Evolutionary conservation across 2,797 vertebrate genomes (phyloP), one percentile per base, ranked within the genome.

Genomic region (Hephaestus fuliginosus): DNA sequence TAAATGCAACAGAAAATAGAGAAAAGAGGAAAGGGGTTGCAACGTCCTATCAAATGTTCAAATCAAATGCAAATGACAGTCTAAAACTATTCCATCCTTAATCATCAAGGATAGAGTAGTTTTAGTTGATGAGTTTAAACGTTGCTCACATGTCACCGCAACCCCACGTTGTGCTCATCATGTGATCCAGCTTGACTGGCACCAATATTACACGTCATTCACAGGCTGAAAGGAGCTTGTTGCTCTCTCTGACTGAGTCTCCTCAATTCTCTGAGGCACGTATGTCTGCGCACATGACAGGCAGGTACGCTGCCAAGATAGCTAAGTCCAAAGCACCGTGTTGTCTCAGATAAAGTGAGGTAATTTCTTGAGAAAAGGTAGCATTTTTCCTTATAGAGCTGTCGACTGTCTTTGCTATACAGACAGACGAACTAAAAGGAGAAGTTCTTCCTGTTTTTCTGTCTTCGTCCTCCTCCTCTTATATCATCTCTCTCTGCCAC

Each of bases 311-410:
- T 58, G 28, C 66, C 58, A 22, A 82, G 76, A 85, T 78, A 61
- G 75, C 62, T 77, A 63, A 58, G 75, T 81, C 74, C 78, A 85
- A 89, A 52, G 68, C 64, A 22, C 66, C 0, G 74, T 57, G 82
- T 72, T 67, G 66, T 83, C 74, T 74, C 15, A 20, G 25, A 81
- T 49, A 70, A 68, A 76, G 57, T 67, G 14, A 69, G 69, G 44
- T 77, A 15, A 78, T 86, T 76, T 84, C 55, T 80, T 76, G 41
- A 71, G 68, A 81, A 74, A 74, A 74, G 70, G 73, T 75, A 46
- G 30, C 36, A 46, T 86, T 88, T 78, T 80, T 76, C 61, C 61
- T 61, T 14, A 13, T 65, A 46, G 69, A 82, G 80, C 75, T 85
- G 71, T 85, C 48, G 39, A 57, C 71, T 52, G 20, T 75, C 75